A percentile compares a stretch with the other conserved stretches of the same genome.
These are phyloP conservation scores for Biston betularia DNA, from an alignment of 2,888 invertebrate genomes.

Conservation along the genomic window DNA sequence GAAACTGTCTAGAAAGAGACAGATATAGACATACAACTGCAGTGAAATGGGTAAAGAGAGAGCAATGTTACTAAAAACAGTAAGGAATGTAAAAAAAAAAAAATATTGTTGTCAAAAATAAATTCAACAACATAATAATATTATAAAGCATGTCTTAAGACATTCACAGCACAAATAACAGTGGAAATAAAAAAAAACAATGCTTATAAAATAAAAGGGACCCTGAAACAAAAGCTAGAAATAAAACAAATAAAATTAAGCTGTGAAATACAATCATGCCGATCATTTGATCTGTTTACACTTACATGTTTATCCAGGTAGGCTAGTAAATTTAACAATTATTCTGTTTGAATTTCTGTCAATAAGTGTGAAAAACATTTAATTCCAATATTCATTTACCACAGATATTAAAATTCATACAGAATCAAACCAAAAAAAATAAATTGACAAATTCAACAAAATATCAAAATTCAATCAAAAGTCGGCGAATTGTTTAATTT, in stretches of 20 bases:
- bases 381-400: neutral
- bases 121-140: too few species aligned
- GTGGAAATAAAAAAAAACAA: neutral
- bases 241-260: constrained; percentile 35
- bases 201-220: constrained; percentile 5
- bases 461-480: neutral
- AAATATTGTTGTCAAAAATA: too few species aligned
- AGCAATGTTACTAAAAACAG: neutral
- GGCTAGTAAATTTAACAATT: constrained; percentile 48
- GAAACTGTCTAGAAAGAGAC: too few species aligned
- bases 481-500: constrained; percentile 51
- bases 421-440: constrained; percentile 8
- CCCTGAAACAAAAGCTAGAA: constrained; percentile 22
- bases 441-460: neutral
- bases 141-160: neutral
- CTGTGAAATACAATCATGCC: constrained; percentile 43
- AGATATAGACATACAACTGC: neutral
- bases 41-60: neutral
- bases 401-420: neutral
- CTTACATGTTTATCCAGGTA: constrained; percentile 72
- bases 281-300: constrained; percentile 42
- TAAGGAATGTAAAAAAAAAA: neutral
- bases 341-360: constrained; percentile 27
- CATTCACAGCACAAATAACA: neutral
- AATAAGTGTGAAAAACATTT: neutral